Evolutionary conservation across 2,888 invertebrate genomes (phyloP), one percentile per base, ranked within the genome.

Genomic region (Holacanthella duospinosa): DNA sequence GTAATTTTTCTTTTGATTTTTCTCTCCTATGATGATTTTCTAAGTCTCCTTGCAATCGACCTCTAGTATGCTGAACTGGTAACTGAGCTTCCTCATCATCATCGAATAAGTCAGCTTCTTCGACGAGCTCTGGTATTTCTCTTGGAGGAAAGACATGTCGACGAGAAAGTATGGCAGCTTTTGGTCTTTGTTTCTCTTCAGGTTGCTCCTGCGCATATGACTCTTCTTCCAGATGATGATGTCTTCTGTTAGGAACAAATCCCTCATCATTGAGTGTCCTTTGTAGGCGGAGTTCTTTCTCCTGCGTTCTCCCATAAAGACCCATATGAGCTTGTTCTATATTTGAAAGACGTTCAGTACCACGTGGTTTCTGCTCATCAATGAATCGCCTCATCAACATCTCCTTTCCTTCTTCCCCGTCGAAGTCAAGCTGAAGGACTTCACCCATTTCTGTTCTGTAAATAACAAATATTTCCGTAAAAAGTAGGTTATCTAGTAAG

Each of bases 301-400:
- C 9, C n/a, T 53, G 9, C 16, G 9, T 16, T 36, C 36, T 36
- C 36, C 36, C 36, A 36, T 36, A 6, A 36, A 9, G 16, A 6
- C 36, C 36, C 36, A 16, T 6, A 16, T 9, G 36, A 9, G 6
- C 4, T 4, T 16, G 6, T 16, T 6, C 28, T 55, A 12, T n/a
- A 3, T 26, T 26, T 26, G 27, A 25, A 55, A 55, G 55, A 27
- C 55, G 64, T n/a, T 48, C 61, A 56, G 68, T 63, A 21, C 21
- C 16, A 25, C 67, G 62, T 44, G 67, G 70, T 29, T 68, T 67
- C 60, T 80, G 89, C 76, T 91, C 90, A 75, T 89, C 86, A 68
- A 91, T 91, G 75, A 89, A 91, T 61, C 90, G 79, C 71, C 86
- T 83, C 84, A 91, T 86, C 1, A 92, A 78, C 68, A 90, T 85